Evolutionary conservation across 1,140 invertebrate species (phyloP).

Genomic region (Musca domestica): DNA sequence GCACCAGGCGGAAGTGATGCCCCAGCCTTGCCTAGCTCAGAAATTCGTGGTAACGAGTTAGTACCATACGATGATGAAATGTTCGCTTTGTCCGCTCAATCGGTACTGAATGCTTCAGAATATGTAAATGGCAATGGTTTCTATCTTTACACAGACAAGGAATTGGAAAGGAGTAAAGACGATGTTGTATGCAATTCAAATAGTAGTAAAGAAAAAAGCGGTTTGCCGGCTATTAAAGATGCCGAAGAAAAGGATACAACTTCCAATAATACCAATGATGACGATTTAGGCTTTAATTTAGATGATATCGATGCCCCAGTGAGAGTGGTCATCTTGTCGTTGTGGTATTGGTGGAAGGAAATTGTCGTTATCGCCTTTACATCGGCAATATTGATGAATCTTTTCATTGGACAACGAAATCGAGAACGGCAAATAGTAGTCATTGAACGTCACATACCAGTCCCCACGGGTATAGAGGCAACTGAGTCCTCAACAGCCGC

Average conservation of each 20-base stretch:
- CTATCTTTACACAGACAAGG: conserved; percentile 61
- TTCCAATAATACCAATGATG: conserved; percentile 36
- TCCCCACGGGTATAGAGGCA: conserved; percentile 48
- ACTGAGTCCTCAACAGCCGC: conserved; percentile 48
- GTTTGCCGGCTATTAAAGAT: conserved; percentile 23
- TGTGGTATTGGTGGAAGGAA: conserved; percentile 85
- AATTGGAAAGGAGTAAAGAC: conserved; percentile 32
- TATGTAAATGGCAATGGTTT: conserved; percentile 72
- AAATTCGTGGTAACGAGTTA: conserved; percentile 36
- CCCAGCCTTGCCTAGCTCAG: not conserved
- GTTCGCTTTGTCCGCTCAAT: conserved; percentile 60
- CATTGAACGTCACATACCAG: conserved; percentile 54
- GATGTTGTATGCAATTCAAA: conserved; percentile 32
- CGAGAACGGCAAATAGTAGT: conserved; percentile 51
- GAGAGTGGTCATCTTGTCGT: conserved; percentile 63
- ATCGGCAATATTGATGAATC: conserved; percentile 63
- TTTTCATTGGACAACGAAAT: conserved; percentile 58
- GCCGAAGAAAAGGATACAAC: not conserved
- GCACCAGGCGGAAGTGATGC: conserved; percentile 3
- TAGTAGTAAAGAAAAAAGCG: conserved; percentile 21
- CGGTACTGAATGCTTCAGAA: conserved; percentile 68
- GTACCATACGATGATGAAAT: conserved; percentile 46
- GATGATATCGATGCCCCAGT: conserved; percentile 57
- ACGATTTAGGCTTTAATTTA: conserved; percentile 44
- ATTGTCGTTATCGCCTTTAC: conserved; percentile 67